Evolutionary conservation across 2,888 invertebrate genomes (phyloP), one percentile per base, ranked within the genome.

Genomic region (Cosmorhoe ocellata): DNA sequence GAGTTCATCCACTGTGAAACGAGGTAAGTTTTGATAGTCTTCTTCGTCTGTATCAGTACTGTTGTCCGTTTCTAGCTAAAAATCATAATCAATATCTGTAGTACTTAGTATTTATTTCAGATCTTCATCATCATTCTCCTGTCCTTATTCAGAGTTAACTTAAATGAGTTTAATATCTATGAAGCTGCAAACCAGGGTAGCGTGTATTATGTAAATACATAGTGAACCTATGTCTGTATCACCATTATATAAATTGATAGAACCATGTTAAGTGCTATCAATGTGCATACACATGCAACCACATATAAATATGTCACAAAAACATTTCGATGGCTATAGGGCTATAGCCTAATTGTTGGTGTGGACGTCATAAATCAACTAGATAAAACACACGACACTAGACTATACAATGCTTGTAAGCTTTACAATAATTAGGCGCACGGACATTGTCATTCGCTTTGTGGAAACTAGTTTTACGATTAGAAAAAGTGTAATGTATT

Each of bases 1-100:
- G 1, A 95, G 81, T 51, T 93, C 91, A 3, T 87, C 76, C 6
- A 93, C 81, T 1, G 91, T 88, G 55, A 93, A 91, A 56, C 93
- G 89, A 2, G 92, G 79, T 37, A 92, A 76, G 34, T 91, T 85
- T 0, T 86, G 37, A 42, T 68, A 75, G 8, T 74, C 76, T 0
- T 86, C 85, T 0, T 86, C 85, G 28, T 80, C 77, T 0, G 75
- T 69, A 24, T 81, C 75, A 37, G 91, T 90, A 24, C 84, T 76
- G 59, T 93, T 93, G 43, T 88, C 86, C 27, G 84, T 71, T 67
- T 91, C 91, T 38, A 93, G 62, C 93, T 93, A 69, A 45, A 85
- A 81, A 51, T 40, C 10, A 43, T n/a, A 48, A 7, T 24, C 7
- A 7, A 5, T 24, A 24, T 24, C 6, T 24, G 24, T 7, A 7